These are phyloP conservation scores for honey bee (Apis mellifera) DNA, from an alignment of 1,140 invertebrate species.

Conservation along the genomic window Amel_HAv3.1 CM009943.2:9763001-9763500, in stretches of 20 bases:
- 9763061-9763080: conserved; percentile 76
- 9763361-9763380: too few species aligned
- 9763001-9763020: conserved; percentile 38
- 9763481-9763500: too few species aligned
- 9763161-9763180: too few species aligned
- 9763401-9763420: conserved; percentile 68
- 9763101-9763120: too few species aligned
- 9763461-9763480: too few species aligned
- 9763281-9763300: too few species aligned
- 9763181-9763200: too few species aligned
- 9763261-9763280: too few species aligned
- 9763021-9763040: conserved; percentile 73
- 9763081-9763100: conserved; percentile 57
- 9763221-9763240: conserved; percentile 75
- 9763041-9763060: conserved; percentile 58
- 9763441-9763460: too few species aligned
- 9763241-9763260: conserved; percentile 63
- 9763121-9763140: too few species aligned
- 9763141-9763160: neutral
- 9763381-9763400: conserved; percentile 74
- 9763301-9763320: too few species aligned
- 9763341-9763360: conserved; percentile 51
- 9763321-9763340: conserved; percentile 6
- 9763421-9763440: neutral
- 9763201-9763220: conserved; percentile 57